phyloP scores from a whole-genome alignment of 2,797 vertebrate genomes.

The Steatocranus sp. region DNA sequence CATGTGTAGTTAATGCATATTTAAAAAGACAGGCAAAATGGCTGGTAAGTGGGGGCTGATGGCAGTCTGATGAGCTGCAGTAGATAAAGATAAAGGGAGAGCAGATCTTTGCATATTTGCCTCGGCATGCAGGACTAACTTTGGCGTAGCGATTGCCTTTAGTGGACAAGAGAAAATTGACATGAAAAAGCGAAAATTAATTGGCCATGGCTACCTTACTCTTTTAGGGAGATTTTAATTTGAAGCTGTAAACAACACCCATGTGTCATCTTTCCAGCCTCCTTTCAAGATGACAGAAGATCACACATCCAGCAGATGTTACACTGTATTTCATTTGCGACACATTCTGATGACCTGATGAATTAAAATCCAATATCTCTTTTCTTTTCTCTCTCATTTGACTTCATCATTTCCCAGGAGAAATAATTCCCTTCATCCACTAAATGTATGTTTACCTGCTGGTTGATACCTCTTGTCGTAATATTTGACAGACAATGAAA shows the following conservation, averaged over 20 bases:
- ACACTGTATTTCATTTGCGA: not conserved
- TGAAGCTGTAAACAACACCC: not conserved
- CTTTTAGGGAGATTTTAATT: not conserved
- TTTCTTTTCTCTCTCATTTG: not conserved
- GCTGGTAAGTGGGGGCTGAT: slow-evolving; percentile 47
- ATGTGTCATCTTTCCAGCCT: not conserved
- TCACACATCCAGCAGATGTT: not conserved
- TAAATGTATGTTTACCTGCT: not conserved
- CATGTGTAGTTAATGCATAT: slow-evolving; percentile 33
- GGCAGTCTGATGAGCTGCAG: slow-evolving; percentile 37
- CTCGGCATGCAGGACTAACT: not conserved
- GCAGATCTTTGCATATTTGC: not conserved
- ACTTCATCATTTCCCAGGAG: not conserved
- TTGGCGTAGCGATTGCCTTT: not conserved
- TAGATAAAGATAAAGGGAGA: slow-evolving; percentile 19
- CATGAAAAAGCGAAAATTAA: not conserved
- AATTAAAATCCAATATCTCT: not conserved
- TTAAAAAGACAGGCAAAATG: slow-evolving; percentile 37
- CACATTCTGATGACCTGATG: not conserved
- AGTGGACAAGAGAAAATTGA: not conserved
- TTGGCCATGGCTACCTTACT: not conserved
- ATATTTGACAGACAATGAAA: not conserved
- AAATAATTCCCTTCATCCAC: not conserved
- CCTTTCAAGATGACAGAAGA: not conserved
- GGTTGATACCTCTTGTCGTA: not conserved